phyloP scores from a whole-genome alignment of 1,140 invertebrate species.

The Zeugodacus cucurbitae region DNA sequence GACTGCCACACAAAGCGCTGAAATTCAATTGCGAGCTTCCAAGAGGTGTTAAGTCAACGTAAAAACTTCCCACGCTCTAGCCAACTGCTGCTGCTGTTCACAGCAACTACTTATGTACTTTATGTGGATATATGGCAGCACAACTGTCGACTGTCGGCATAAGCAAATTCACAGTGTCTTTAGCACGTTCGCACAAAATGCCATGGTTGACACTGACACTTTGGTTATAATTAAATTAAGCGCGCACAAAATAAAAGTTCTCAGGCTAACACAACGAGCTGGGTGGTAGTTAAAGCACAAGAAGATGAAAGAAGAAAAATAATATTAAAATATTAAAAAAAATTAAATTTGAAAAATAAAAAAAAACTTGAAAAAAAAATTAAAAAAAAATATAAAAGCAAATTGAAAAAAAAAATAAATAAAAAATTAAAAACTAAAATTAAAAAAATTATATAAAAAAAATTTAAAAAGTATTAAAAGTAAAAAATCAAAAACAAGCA shows the following conservation, averaged over 20 bases:
- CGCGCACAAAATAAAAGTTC: background rate
- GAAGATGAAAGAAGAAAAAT: background rate
- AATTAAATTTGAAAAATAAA: background rate
- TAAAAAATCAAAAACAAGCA: too few species aligned
- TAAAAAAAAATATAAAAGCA: background rate
- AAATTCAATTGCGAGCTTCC: background rate
- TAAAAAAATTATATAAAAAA: background rate
- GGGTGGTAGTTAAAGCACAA: background rate
- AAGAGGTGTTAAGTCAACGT: background rate
- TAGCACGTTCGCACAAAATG: slow-evolving; percentile 37
- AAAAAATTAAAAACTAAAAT: background rate
- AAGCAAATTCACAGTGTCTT: slow-evolving; percentile 27
- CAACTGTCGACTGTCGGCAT: background rate
- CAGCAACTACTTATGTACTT: background rate
- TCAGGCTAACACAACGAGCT: background rate
- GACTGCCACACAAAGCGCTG: background rate
- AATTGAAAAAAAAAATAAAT: background rate
- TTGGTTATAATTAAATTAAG: slow-evolving; percentile 34
- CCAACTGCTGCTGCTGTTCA: background rate
- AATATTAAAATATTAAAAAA: background rate
- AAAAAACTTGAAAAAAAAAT: background rate
- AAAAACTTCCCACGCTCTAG: slow-evolving; percentile 29
- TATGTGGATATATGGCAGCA: background rate
- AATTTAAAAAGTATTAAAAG: too few species aligned
- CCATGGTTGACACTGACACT: slow-evolving; percentile 10